Percentiles rank a stretch among this genome's conserved stretches.
Conservation (phyloP, 2,888 invertebrate species). For the Gymnocheta viridis region DNA sequence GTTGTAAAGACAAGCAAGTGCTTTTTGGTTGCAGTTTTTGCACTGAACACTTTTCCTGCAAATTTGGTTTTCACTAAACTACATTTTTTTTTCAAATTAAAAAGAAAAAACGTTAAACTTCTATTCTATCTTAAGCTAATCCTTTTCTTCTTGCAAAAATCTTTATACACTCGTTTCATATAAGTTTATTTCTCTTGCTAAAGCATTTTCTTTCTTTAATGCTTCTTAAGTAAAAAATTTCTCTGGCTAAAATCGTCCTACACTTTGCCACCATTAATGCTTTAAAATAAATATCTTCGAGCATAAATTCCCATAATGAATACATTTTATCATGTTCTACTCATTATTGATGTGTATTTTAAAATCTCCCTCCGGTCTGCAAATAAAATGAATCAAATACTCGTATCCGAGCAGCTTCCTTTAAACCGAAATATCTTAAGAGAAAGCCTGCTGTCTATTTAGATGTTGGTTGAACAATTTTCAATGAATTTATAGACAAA, state of each 20-base stretch:
- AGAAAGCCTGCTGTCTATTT: slow-evolving; percentile 6
- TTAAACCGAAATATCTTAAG: background rate
- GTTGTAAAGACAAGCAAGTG: slow-evolving; percentile 8
- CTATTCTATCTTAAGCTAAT: background rate
- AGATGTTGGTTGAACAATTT: slow-evolving; percentile 40
- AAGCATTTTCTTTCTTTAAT: no score
- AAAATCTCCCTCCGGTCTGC: slow-evolving; percentile 3
- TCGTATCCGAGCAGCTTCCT: background rate
- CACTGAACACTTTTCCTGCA: background rate
- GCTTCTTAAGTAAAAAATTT: background rate
- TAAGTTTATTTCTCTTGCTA: background rate
- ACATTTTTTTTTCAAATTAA: background rate
- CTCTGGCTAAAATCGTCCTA: background rate
- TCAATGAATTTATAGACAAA: slow-evolving; percentile 65
- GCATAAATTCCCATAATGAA: slow-evolving; percentile 44
- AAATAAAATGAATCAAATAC: slow-evolving; percentile 4
- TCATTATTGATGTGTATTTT: slow-evolving; percentile 39
- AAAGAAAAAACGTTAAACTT: background rate
- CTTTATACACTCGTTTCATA: background rate
- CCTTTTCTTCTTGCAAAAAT: background rate
- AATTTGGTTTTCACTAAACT: background rate
- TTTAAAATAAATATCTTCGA: slow-evolving; percentile 29
- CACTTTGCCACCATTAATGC: background rate
- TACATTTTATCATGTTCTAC: slow-evolving; percentile 43
- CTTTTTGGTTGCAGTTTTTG: background rate